phyloP scores from a whole-genome alignment of 2,113 vertebrate species.

The Phaethon lepturus region DNA sequence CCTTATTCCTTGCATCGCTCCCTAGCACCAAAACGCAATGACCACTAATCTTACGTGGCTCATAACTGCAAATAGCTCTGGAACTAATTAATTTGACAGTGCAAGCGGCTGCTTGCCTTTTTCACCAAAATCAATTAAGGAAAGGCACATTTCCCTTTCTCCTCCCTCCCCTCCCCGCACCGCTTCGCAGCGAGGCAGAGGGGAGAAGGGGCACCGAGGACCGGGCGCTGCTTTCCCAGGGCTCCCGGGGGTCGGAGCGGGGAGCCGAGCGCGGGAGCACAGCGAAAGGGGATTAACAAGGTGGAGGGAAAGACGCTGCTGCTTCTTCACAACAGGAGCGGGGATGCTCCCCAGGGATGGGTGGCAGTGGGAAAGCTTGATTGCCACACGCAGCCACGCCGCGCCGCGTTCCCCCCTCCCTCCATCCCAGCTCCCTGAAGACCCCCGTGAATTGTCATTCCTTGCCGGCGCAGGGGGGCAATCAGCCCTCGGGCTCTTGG shows the following conservation, averaged over 20 bases:
- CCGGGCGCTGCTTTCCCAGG: slow-evolving; percentile 59
- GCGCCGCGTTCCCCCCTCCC: neutral
- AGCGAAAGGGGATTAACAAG: slow-evolving; percentile 50
- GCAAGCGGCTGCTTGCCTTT: neutral
- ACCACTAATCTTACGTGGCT: slow-evolving; percentile 10
- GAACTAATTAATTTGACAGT: slow-evolving; percentile 54
- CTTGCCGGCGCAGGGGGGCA: neutral
- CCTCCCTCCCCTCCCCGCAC: neutral
- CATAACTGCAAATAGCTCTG: slow-evolving; percentile 35
- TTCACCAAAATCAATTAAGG: slow-evolving; percentile 63
- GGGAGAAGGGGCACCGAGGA: neutral
- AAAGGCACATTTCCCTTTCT: slow-evolving; percentile 12
- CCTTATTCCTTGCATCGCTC: neutral
- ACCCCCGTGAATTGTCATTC: slow-evolving; percentile 60
- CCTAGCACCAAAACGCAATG: neutral
- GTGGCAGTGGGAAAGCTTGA: slow-evolving; percentile 73
- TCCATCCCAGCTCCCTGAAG: slow-evolving; percentile 26
- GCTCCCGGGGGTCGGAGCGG: neutral
- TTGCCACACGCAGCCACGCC: slow-evolving; percentile 59
- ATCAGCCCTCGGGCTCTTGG: neutral
- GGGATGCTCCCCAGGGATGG: slow-evolving; percentile 38
- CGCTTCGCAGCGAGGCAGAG: neutral
- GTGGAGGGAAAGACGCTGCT: slow-evolving; percentile 3
- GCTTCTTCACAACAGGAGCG: neutral
- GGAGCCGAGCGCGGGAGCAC: neutral